Percentiles rank a stretch among this genome's conserved stretches.
phyloP scores from a whole-genome alignment of 30 jellyfish, hydroid and myxozoan genomes.

The Hydractinia echinata region DNA sequence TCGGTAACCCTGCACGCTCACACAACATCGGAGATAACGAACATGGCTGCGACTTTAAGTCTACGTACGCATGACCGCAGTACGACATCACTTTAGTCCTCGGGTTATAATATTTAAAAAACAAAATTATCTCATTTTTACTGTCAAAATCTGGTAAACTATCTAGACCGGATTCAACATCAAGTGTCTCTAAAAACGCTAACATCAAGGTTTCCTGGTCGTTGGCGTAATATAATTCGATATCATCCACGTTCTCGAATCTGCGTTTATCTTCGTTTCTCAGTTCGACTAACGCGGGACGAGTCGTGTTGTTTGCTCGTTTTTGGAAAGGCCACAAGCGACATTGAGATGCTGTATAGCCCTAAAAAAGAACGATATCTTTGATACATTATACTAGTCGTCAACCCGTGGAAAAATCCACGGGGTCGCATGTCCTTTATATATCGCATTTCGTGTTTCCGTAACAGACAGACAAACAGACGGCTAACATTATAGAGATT shows the following conservation, averaged over 20 bases:
- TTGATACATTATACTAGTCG: not conserved
- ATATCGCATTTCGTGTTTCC: no score
- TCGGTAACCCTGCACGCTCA: constrained; percentile 85
- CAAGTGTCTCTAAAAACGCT: constrained; percentile 68
- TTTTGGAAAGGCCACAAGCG: constrained; percentile 90
- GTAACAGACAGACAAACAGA: no score
- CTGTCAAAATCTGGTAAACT: constrained; percentile 64
- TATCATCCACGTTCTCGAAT: constrained; percentile 41
- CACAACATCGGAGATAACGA: constrained; percentile 73
- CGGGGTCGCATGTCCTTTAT: no score
- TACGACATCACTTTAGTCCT: constrained; percentile 70
- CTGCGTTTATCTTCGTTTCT: constrained; percentile 61
- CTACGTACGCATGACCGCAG: constrained; percentile 88
- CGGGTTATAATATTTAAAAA: constrained; percentile 86
- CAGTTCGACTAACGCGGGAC: constrained; percentile 77
- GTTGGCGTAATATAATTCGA: constrained; percentile 50
- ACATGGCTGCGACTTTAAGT: constrained; percentile 47
- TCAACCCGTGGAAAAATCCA: no score
- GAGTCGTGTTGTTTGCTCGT: constrained; percentile 76
- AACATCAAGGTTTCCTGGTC: constrained; percentile 66
- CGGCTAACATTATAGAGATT: no score
- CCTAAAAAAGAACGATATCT: constrained; percentile 32
- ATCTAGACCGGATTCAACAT: constrained; percentile 39
- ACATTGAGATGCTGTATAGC: constrained; percentile 75
- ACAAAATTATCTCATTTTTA: constrained; percentile 57